Percentiles rank a stretch among this genome's conserved stretches.
These are phyloP conservation scores for Erithacus rubecula DNA, from an alignment of 2,797 vertebrate species.

Conservation along the genomic window DNA sequence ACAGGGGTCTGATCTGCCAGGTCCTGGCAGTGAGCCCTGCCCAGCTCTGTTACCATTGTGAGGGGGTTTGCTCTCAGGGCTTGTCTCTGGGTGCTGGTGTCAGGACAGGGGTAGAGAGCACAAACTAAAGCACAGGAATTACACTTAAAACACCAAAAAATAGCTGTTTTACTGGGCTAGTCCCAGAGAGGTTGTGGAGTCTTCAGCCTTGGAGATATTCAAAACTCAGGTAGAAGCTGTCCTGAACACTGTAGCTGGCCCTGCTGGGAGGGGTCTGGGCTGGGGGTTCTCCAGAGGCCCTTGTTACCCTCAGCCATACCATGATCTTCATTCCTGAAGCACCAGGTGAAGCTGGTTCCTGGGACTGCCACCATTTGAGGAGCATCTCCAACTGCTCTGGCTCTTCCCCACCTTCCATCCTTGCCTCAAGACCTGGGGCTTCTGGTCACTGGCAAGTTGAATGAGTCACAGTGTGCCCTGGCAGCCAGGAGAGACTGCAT, in stretches of 20 bases:
- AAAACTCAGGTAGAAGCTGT: not conserved
- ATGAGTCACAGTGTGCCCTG: not conserved
- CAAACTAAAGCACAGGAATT: not conserved
- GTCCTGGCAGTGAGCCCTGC: not conserved
- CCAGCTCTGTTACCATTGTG: fast-evolving
- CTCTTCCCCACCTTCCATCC: not conserved
- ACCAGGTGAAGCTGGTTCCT: not conserved
- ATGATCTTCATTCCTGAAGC: not conserved
- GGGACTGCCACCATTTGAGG: not conserved
- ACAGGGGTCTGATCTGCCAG: not conserved
- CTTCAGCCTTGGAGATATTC: not conserved
- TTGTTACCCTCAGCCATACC: not conserved
- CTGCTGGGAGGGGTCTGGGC: not conserved
- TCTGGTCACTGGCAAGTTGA: too few relatives aligned
- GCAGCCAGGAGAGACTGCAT: not conserved
- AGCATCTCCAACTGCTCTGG: not conserved
- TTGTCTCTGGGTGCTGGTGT: not conserved
- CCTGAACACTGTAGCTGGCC: not conserved
- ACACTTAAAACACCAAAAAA: not conserved
- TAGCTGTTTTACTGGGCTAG: not conserved
- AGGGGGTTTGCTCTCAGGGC: not conserved
- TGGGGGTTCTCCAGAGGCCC: not conserved
- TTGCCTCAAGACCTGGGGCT: not conserved
- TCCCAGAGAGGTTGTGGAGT: not conserved
- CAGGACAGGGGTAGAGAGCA: not conserved